Conservation (phyloP, 1,140 invertebrate species). For the Aporrectodea caliginosa region DNA sequence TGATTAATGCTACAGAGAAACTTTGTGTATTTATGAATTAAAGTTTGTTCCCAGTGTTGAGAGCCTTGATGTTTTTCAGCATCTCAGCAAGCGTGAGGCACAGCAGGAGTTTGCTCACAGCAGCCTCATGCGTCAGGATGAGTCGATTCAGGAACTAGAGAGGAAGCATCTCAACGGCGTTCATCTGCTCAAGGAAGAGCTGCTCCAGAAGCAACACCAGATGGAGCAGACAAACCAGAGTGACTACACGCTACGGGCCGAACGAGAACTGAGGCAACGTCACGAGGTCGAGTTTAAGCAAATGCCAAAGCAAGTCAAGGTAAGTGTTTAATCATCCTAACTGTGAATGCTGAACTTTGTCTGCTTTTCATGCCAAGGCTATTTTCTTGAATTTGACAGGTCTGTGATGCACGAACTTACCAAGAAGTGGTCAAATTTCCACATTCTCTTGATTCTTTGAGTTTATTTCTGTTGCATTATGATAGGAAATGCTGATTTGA, state of each 20-base stretch:
- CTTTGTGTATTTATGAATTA: conserved; percentile 29
- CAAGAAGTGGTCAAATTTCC: too few species aligned
- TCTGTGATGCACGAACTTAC: too few species aligned
- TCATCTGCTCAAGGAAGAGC: conserved; percentile 84
- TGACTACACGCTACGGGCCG: conserved; percentile 90
- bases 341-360: too few species aligned
- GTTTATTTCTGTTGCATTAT: not conserved
- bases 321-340: too few species aligned
- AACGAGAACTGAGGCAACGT: conserved; percentile 90
- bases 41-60: conserved; percentile 7
- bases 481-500: too few species aligned
- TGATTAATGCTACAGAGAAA: not conserved
- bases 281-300: conserved; percentile 96
- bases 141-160: conserved; percentile 92
- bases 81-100: conserved; percentile 86
- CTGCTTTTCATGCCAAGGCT: too few species aligned
- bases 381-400: too few species aligned
- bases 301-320: conserved; percentile 97
- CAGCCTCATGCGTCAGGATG: conserved; percentile 93
- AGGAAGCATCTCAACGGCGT: conserved; percentile 81
- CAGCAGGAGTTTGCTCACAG: conserved; percentile 90
- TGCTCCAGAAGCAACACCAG: conserved; percentile 76
- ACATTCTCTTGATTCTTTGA: too few species aligned
- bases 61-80: conserved; percentile 63
- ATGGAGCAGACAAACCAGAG: conserved; percentile 92